Evolutionary conservation across 1,140 invertebrate species (phyloP).

Genomic region (Hetaerina americana): DNA sequence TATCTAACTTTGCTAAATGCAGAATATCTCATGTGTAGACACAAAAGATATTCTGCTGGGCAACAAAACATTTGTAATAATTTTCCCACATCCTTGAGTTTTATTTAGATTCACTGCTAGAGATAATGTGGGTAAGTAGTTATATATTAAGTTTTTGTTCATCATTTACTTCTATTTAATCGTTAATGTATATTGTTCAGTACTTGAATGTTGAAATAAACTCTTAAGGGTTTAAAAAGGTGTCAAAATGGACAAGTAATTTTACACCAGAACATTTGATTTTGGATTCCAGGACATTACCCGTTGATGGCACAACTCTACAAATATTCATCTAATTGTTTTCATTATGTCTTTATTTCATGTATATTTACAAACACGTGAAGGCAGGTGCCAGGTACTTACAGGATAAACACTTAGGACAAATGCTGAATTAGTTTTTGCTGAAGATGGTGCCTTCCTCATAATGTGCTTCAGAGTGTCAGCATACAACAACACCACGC

Average conservation of each 20-base stretch:
- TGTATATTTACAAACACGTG: neutral
- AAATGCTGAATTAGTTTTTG: slow-evolving; percentile 37
- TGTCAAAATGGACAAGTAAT: slow-evolving; percentile 1
- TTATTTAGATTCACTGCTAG: too few species aligned
- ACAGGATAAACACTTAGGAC: slow-evolving; percentile 47
- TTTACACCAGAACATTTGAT: neutral
- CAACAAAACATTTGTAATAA: too few species aligned
- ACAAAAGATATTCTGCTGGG: too few species aligned
- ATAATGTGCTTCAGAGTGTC: slow-evolving; percentile 37
- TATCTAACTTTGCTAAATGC: too few species aligned
- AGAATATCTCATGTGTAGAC: too few species aligned
- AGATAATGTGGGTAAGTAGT: too few species aligned
- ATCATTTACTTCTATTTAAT: too few species aligned
- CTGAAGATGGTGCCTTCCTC: slow-evolving; percentile 30
- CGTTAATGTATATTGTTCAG: too few species aligned
- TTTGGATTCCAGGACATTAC: neutral
- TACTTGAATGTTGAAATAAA: too few species aligned
- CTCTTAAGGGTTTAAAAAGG: neutral
- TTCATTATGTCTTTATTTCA: neutral
- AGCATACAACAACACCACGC: slow-evolving; percentile 33
- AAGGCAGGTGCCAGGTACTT: slow-evolving; percentile 22
- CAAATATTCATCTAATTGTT: neutral
- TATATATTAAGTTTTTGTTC: too few species aligned
- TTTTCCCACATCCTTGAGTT: too few species aligned
- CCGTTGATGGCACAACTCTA: neutral